These are phyloP conservation scores for Scylla paramamosain DNA, from an alignment of 1,140 invertebrate genomes.

Conservation along the genomic window DNA sequence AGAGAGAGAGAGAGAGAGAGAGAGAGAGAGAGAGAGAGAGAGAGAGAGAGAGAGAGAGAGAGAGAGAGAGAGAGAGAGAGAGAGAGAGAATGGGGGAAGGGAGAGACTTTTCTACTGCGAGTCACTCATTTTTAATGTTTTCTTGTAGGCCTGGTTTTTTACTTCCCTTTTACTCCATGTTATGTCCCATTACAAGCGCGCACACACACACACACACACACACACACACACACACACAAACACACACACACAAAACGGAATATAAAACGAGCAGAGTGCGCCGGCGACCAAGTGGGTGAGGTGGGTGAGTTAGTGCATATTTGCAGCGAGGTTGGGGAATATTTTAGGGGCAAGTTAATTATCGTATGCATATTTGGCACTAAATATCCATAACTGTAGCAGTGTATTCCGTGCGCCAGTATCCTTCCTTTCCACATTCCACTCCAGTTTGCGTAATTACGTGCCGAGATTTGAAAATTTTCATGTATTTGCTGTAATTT, in stretches of 20 bases:
- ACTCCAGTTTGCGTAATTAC: not conserved
- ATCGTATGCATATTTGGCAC: not conserved
- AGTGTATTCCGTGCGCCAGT: not conserved
- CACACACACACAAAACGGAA: too few species aligned
- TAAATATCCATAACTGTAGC: slow-evolving; percentile 2
- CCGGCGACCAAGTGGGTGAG: not conserved
- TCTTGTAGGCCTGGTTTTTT: too few species aligned
- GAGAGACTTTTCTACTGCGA: too few species aligned
- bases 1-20: not conserved
- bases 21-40: too few species aligned
- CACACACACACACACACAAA: too few species aligned
- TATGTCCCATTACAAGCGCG: too few species aligned
- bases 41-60: not conserved
- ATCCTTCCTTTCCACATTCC: not conserved
- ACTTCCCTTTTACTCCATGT: too few species aligned
- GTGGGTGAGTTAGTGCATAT: not conserved
- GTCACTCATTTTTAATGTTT: too few species aligned
- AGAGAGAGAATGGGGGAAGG: too few species aligned
- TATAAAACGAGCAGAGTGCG: not conserved
- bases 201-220: too few species aligned
- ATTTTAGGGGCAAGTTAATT: slow-evolving; percentile 13
- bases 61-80: not conserved
- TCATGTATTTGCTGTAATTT: not conserved
- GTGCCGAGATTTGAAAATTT: not conserved
- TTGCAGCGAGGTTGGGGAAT: not conserved